Conservation (phyloP, 2,113 vertebrate species). For the Crocuta crocuta region DNA sequence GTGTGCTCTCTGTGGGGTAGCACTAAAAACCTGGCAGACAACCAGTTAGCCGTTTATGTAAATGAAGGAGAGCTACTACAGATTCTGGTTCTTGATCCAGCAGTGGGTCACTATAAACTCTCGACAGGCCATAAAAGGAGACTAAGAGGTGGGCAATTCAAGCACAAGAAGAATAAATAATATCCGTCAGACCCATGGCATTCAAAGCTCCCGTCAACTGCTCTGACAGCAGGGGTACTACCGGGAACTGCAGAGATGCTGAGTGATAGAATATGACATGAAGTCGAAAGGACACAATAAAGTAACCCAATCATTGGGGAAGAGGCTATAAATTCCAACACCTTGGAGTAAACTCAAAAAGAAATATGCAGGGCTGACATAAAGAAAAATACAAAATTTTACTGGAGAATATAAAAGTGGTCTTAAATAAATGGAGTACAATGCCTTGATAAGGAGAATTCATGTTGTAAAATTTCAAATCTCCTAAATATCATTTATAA, state of each 20-base stretch:
- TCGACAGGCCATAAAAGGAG: not conserved
- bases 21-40: not conserved
- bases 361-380: not conserved
- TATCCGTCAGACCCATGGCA: not conserved
- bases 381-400: conserved; percentile 4
- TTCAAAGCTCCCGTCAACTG: not conserved
- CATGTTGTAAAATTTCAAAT: not conserved
- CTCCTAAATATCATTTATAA: conserved; percentile 2
- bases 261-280: not conserved
- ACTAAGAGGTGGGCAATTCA: not conserved
- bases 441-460: not conserved
- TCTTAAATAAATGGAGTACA: not conserved
- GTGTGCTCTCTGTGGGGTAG: not conserved
- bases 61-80: not conserved
- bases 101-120: conserved; percentile 18
- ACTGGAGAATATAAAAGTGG: not conserved
- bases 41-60: not conserved
- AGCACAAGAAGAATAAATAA: conserved; percentile 48
- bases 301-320: not conserved
- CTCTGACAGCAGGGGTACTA: not conserved
- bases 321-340: conserved; percentile 33
- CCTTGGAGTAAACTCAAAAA: not conserved
- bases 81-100: not conserved
- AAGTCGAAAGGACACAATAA: not conserved
- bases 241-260: not conserved